Base-by-base conservation (phyloP, 1,140 invertebrate genomes). In the Drosophila kepulauana region DNA sequence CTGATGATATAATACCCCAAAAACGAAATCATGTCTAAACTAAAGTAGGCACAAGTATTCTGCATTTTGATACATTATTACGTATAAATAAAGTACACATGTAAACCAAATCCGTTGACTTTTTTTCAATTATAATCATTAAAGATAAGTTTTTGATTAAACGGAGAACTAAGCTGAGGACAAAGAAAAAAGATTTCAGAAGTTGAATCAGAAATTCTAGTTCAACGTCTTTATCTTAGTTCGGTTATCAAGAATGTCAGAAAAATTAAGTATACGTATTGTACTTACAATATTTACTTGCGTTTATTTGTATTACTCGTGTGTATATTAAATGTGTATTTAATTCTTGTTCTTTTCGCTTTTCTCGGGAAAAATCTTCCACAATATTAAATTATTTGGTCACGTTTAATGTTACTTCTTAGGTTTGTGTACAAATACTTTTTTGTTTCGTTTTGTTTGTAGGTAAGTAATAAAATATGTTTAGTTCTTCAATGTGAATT, bases 381-480 rank as follows among this genome's bases (percentile, higher is more conserved):
- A 57, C 66, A 90, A 79, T 88, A 81, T 89, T 88, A 88, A 81
- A 85, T 88, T 89, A 89, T 89, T 89, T 89, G 86, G 85, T 89
- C 85, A 88, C 86, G 85, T 81, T 90, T 72, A 85, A 81, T 80
- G 59, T 89, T 88, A 81, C 78, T 89, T 79, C 71, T 73, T 72
- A 84, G 65, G 85, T 71, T 88, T 72, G 80, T 89, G 80, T 88
- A 85, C 70, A 89, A 88, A 84, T 87, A 81, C 85, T 79, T 45
- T 57, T 38, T 52, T 11, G 4, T 52, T 30, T 52, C 30, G 4
- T 25, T 49, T 49, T 52, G 25, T 16, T 73, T 75, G 75, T 89
- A 81, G 81, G 85, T 82, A 89, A 89, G 70, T 88, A 89, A 73
- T 90, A 90, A 89, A 86, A 89, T 89, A 86, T 88, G 74, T 74